These are phyloP conservation scores for Lonchura striata DNA, from an alignment of 2,113 vertebrate genomes.

Conservation along the genomic window DNA sequence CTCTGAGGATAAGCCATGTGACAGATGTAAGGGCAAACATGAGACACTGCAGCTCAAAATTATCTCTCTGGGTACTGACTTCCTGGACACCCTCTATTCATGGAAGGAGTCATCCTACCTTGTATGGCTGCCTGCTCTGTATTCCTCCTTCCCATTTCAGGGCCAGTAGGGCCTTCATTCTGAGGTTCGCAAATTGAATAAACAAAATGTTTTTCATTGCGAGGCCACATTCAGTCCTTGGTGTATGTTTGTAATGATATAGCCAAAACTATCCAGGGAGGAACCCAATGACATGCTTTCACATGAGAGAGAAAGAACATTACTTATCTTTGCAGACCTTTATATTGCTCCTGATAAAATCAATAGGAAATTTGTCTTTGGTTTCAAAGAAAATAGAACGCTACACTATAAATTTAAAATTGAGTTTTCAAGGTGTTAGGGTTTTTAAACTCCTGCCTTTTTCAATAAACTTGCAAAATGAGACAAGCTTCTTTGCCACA, in stretches of 20 bases:
- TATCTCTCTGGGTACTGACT: neutral
- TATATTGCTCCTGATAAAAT: neutral
- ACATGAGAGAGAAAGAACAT: neutral
- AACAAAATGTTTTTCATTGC: neutral
- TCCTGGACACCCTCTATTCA: neutral
- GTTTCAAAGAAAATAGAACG: slow-evolving; percentile 16
- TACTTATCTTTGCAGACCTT: neutral
- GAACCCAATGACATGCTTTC: neutral
- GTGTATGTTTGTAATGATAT: neutral
- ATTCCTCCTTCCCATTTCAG: neutral
- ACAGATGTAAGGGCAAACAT: fast-evolving
- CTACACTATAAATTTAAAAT: neutral
- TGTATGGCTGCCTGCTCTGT: neutral
- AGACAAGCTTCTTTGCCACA: neutral
- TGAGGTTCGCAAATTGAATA: neutral
- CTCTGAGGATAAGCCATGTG: fast-evolving
- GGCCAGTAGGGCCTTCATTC: neutral
- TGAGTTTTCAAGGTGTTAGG: neutral
- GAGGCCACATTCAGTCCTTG: neutral
- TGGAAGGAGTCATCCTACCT: neutral
- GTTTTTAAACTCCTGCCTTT: neutral
- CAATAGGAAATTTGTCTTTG: neutral
- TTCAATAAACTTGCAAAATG: neutral
- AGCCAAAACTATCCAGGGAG: neutral
- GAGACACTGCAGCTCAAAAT: neutral